Conservation (phyloP, 1,140 invertebrate genomes). For the Meloidogyne hapla region DNA sequence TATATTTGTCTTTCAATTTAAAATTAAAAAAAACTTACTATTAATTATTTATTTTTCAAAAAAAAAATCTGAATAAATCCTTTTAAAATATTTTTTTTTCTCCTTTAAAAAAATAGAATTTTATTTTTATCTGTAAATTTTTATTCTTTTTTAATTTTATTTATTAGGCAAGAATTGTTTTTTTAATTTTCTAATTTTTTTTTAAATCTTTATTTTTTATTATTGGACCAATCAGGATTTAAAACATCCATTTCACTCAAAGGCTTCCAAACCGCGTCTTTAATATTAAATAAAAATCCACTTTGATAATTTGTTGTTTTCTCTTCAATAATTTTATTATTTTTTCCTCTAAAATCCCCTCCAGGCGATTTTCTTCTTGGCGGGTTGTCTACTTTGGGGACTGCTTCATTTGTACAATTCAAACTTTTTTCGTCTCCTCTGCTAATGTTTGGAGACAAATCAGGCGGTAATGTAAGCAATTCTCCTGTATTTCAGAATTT, state of each 20-base stretch:
- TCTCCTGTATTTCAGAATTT: neutral
- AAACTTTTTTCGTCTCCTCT: neutral
- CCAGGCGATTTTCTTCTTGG: conserved; percentile 14
- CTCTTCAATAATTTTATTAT: neutral
- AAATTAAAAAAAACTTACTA: too few species aligned
- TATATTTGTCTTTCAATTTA: neutral
- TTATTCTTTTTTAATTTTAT: neutral
- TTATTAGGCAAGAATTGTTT: too few species aligned
- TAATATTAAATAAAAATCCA: conserved; percentile 20
- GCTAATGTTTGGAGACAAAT: conserved; percentile 1
- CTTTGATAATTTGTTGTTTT: neutral
- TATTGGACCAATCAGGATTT: neutral
- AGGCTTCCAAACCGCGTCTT: conserved; percentile 24
- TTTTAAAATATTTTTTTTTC: too few species aligned
- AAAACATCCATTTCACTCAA: conserved; percentile 13
- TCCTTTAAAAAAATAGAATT: too few species aligned
- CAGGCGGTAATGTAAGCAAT: conserved; percentile 3
- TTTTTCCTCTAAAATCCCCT: neutral
- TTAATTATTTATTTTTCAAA: too few species aligned
- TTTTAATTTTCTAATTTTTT: conserved; percentile 11
- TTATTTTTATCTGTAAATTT: neutral
- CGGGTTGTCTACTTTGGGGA: neutral
- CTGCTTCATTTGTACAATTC: neutral
- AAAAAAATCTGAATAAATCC: too few species aligned
- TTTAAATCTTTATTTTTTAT: conserved; percentile 30